Base-by-base conservation (phyloP, 2,888 invertebrate species). In the Onchidella celtica region DNA sequence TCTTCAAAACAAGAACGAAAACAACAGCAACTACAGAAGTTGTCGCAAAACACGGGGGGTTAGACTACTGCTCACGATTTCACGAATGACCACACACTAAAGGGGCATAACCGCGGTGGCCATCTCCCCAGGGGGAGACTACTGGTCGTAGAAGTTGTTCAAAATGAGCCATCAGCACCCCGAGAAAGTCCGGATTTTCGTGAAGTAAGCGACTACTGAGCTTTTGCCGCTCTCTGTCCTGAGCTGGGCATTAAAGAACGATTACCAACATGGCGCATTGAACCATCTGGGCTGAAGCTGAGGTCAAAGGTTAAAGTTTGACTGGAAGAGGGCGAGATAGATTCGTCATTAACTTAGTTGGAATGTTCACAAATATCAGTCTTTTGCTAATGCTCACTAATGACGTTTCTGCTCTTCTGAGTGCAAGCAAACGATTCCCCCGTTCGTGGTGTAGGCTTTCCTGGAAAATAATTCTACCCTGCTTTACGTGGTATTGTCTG, bases 11-110 rank as follows among this genome's bases (percentile, higher is more conserved):
- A n/a, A n/a, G n/a, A n/a, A n/a, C n/a, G 17, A 17, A 72, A n/a
- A 32, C 27, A 29, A 47, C 40, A 65, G 14, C 63, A 29, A 32
- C 66, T 29, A 76, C n/a, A n/a, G 27, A 59, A 40, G 14, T 40
- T 55, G 66, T 65, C 0, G 66, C 72, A 9, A 59, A 55, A 72
- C 32, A 59, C 47, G 47, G 47, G 47, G 47, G 47, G 78, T 47
- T 24, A 24, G 38, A 40, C 38, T 47, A 78, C 69, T 78, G 69
- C 69, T 38, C 1, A 34, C 69, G 78, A 78, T 78, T 78, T 78
- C 78, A 78, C 78, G 78, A 69, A 14, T 78, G 78, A 61, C 59
- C 78, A 78, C 57, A 57, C 78, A 69, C 69, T 57, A 69, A 78
- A 78, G 38, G 40, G 78, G 59, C 78, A 27, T 32, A 57, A 69